Evolutionary conservation across 2,113 vertebrate species (phyloP), one percentile per base, ranked within the genome.

Genomic region (Pao palembangensis): DNA sequence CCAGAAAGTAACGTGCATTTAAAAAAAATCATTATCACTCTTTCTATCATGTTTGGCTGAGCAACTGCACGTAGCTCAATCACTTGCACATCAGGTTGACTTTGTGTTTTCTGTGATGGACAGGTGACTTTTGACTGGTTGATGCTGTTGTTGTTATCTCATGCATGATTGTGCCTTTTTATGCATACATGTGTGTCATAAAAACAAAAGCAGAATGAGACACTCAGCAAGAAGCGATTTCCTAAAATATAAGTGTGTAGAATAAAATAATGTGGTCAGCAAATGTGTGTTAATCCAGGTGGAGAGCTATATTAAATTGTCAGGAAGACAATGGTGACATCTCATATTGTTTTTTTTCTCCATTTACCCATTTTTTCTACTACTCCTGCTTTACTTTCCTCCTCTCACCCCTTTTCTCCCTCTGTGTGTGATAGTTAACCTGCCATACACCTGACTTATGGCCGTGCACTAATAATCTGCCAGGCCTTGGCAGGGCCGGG

Each of bases 391-490:
- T 42, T 10, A 46, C 66, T 51, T 52, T 47, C 62, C 25, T 47
- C 41, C 28, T 50, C 47, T 60, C 57, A 57, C 52, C 46, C 42
- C 55, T 34, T 58, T 15, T 44, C 3, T 48, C 20, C 67, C 50
- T 64, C 55, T 11, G 55, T 73, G 64, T 62, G 66, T 72, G 85
- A 85, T 85, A 87, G 83, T 89, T 87, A 87, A 88, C 69, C 79
- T 57, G 61, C 92, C 92, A 91, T 90, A 92, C 92, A 92, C 91
- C 93, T 95, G 94, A 95, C 93, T 94, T 95, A 95, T 95, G 90
- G 93, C 93, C 91, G 90, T 90, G 93, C 92, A 90, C 87, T 93
- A 93, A 94, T 97, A 92, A 95, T 98, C 96, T 96, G 94, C 94
- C 91, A 93, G 94, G 93, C 92, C 94, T 94, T 95, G 92, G 92